Conservation (phyloP, 2,113 vertebrate species). For the Origma solitaria region DNA sequence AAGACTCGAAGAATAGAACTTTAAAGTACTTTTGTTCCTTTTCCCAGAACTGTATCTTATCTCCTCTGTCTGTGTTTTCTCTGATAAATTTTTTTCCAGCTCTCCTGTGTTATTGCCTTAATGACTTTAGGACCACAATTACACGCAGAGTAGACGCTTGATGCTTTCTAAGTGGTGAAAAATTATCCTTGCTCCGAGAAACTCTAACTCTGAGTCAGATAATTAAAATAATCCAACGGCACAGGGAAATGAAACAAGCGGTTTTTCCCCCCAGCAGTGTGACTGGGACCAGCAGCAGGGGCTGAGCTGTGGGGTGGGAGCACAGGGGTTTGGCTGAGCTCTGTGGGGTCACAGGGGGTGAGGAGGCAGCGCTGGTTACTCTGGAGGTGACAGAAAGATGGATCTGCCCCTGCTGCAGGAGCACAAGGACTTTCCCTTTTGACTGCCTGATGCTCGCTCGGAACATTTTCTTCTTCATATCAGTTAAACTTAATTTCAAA, state of each 20-base stretch:
- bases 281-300: not conserved
- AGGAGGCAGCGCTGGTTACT: not conserved
- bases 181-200: not conserved
- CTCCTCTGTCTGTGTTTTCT: not conserved
- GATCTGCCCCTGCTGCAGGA: not conserved
- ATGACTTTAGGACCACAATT: conserved; percentile 10
- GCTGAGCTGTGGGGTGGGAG: not conserved
- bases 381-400: not conserved
- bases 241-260: not conserved
- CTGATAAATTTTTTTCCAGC: not conserved
- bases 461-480: not conserved
- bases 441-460: not conserved
- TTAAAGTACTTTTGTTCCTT: not conserved
- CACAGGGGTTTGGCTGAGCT: not conserved
- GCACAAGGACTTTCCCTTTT: not conserved
- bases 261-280: not conserved
- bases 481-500: conserved; percentile 5
- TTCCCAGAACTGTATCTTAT: not conserved
- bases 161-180: not conserved
- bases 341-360: not conserved
- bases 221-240: not conserved
- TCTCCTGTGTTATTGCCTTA: not conserved
- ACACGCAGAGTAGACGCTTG: not conserved
- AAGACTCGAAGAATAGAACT: not conserved
- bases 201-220: not conserved